Base-by-base conservation (phyloP, 2,113 vertebrate species). In the Strigops habroptila region DNA sequence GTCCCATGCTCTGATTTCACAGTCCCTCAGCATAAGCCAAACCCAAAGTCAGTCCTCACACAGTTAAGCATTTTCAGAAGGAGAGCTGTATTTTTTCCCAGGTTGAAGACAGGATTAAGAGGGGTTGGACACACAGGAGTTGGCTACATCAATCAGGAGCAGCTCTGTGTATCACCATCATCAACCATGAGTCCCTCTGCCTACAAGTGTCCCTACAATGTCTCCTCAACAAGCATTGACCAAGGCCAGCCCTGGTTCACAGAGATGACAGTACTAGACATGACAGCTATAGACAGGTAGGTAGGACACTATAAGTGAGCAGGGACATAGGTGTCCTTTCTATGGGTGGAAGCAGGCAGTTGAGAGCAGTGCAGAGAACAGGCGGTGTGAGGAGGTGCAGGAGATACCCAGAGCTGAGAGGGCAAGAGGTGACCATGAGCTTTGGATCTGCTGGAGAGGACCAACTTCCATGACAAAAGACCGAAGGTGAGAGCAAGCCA, bases 291-390 rank as follows among this genome's bases (percentile, higher is more conserved):
- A 28, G 35, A 15, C 48, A 44, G 31, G 43, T 2, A 11, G 19
- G n/a, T 10, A 52, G 37, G 37, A 44, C 37, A 4, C 19, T 46
- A 2, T 7, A 35, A 37, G 12, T 22, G 44, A 77, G 46, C n/a
- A 43, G 39, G 30, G 57, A 37, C 0, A 0, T 9, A 4, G 37
- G 7, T 90, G 53, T 78, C 22, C 33, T 16, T 59, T 35, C n/a
- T 59, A 35, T 35, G 57, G 77, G 71, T 55, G 43, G 86, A 35
- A 74, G 55, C 1, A 18, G 16, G 37, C 9, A 44, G 21, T 5
- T 33, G 10, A 63, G 53, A 37, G 63, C 63, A 23, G 7, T 3
- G 17, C 57, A 74, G 44, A 49, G 68, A 60, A 31, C 64, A 75
- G 62, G 35, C 1, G 2, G 5, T 5, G 8, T 39, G 63, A 41